These are phyloP conservation scores for Epinotia brunnichana DNA, from an alignment of 2,888 invertebrate species.

Conservation along the genomic window DNA sequence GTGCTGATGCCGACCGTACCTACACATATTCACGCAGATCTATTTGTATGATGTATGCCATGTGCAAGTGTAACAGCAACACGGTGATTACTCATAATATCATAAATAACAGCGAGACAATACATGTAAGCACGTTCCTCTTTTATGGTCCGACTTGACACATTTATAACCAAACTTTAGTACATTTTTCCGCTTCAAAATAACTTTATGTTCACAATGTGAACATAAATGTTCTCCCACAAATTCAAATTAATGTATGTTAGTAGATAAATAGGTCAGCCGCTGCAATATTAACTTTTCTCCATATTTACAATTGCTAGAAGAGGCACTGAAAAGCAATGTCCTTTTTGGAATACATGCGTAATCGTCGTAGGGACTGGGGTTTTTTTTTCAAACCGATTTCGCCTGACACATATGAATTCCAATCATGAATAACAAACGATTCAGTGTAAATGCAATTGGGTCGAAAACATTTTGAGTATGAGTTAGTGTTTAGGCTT, in stretches of 20 bases:
- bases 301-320: no score
- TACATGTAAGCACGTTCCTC: conserved; percentile 1
- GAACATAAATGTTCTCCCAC: background rate
- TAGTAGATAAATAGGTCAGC: background rate
- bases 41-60: background rate
- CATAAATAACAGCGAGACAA: background rate
- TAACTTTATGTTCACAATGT: background rate
- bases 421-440: background rate
- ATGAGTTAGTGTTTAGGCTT: no score
- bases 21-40: no score
- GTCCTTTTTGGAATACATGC: no score
- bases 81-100: background rate
- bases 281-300: no score
- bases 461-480: no score
- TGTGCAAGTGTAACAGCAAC: background rate
- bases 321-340: no score
- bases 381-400: background rate
- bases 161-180: conserved; percentile 21
- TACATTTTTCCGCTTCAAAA: background rate
- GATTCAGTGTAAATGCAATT: background rate
- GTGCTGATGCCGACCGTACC: no score
- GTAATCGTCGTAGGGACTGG: no score
- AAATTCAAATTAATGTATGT: background rate
- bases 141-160: conserved; percentile 16
- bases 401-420: background rate